These are phyloP conservation scores for Numenius arquata DNA, from an alignment of 2,113 vertebrate genomes.

Conservation along the genomic window DNA sequence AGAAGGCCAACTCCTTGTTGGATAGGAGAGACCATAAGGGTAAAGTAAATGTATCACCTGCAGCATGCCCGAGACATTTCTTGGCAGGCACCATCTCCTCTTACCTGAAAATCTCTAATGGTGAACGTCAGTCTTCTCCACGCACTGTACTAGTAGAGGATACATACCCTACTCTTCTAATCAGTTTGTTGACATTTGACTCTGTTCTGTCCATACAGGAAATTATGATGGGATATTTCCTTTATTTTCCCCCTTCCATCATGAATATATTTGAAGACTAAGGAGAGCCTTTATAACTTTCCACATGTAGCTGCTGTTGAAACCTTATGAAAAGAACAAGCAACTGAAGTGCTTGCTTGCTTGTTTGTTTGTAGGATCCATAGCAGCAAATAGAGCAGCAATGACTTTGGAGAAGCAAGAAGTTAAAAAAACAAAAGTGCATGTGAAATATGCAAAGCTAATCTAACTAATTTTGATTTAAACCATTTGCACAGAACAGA, in stretches of 20 bases:
- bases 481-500: neutral
- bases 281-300: neutral
- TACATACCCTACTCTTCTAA: neutral
- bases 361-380: neutral
- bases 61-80: neutral
- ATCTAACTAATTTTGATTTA: constrained; percentile 16
- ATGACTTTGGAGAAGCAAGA: neutral
- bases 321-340: neutral
- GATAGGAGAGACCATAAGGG: neutral
- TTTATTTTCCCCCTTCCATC: neutral
- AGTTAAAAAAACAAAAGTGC: neutral
- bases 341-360: neutral
- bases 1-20: neutral
- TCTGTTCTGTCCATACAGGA: neutral
- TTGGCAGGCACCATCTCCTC: neutral
- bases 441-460: neutral
- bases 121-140: neutral
- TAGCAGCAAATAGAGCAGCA: neutral
- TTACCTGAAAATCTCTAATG: neutral
- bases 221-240: neutral
- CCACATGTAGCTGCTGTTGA: neutral
- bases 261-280: neutral
- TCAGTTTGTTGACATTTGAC: neutral
- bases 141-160: neutral
- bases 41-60: neutral